phyloP scores from a whole-genome alignment of 37 sponge, comb jelly and placozoan species.

The Amphimedon queenslandica region DNA sequence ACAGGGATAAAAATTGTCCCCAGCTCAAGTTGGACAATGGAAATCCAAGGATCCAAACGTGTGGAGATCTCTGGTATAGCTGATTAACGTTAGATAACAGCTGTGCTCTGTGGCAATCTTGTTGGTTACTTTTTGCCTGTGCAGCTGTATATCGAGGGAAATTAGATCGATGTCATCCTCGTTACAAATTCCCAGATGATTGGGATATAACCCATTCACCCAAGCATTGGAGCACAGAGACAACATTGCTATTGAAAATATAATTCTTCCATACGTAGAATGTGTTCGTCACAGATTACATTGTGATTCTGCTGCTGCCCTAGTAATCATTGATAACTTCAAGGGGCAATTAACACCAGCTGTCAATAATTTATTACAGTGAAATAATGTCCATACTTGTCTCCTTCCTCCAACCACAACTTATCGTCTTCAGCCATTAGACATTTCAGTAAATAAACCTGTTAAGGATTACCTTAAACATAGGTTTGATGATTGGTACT shows the following conservation, averaged over 20 bases:
- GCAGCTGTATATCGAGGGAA: conserved; percentile 29
- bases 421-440: too few species aligned
- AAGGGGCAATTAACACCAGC: too few species aligned
- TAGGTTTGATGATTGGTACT: too few species aligned
- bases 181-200: conserved; percentile 9
- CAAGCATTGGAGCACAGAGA: conserved; percentile 23
- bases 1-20: conserved; percentile 20
- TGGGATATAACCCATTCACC: conserved; percentile 37
- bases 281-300: too few species aligned
- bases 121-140: conserved; percentile 25
- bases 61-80: conserved; percentile 18
- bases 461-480: too few species aligned
- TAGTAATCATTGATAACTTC: conserved; percentile 18
- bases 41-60: conserved; percentile 10
- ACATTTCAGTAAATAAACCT: too few species aligned
- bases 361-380: too few species aligned
- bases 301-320: not conserved
- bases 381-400: too few species aligned
- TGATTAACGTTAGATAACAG: conserved; percentile 28
- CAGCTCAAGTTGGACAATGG: conserved; percentile 21
- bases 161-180: conserved; percentile 18
- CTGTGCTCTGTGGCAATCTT: conserved; percentile 17
- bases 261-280: conserved; percentile 15
- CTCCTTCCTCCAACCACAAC: too few species aligned
- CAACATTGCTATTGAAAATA: conserved; percentile 27